Conservation (phyloP, 1,140 invertebrate genomes). For the Heliconius melpomene region DNA sequence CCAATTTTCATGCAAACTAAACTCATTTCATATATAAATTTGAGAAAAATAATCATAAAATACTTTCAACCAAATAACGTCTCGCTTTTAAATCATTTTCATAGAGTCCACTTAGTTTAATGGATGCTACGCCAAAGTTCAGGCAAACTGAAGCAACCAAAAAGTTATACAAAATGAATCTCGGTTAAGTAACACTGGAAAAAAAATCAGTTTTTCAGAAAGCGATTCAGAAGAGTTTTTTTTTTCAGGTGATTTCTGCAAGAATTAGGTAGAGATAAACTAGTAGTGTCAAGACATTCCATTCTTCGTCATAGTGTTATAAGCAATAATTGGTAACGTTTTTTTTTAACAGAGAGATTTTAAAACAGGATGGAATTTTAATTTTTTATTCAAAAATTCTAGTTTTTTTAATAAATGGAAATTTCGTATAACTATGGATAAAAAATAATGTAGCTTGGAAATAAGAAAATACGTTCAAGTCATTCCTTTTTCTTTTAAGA, state of each 20-base stretch:
- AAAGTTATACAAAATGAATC: conserved; percentile 10
- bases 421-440: no score
- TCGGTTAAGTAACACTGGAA: conserved; percentile 3
- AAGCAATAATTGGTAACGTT: no score
- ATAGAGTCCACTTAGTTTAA: conserved; percentile 11
- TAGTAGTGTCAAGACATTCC: no score
- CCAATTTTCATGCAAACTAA: not conserved
- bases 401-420: no score
- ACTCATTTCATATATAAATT: conserved; percentile 2
- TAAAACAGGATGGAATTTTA: no score
- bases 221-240: not conserved
- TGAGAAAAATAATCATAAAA: not conserved
- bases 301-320: no score
- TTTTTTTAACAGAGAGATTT: no score
- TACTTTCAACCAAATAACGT: conserved; percentile 4
- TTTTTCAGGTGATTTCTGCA: not conserved
- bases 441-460: no score
- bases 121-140: conserved; percentile 13
- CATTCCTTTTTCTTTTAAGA: not conserved
- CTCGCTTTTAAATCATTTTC: conserved; percentile 8
- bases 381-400: no score
- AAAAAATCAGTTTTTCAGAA: not conserved
- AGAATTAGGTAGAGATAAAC: no score
- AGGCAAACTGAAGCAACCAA: conserved; percentile 3
- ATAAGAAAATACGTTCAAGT: no score